A percentile compares a stretch with the other conserved stretches of the same genome.
phyloP scores from a whole-genome alignment of 2,797 vertebrate genomes.

The Hozukius guyotensis region DNA sequence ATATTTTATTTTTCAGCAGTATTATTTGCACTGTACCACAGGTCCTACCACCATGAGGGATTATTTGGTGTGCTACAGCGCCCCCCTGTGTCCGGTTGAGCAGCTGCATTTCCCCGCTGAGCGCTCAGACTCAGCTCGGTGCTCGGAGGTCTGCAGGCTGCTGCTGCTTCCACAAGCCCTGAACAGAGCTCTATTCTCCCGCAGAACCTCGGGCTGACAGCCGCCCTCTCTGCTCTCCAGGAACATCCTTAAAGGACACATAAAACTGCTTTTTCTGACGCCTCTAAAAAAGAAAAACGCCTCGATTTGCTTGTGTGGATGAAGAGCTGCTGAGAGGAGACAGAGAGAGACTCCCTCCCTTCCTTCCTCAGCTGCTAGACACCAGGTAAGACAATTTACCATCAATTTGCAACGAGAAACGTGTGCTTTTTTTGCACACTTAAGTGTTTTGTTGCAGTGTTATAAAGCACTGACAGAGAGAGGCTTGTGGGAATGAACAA shows the following conservation, averaged over 20 bases:
- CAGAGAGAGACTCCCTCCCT: slow-evolving; percentile 1
- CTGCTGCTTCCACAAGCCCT: slow-evolving; percentile 29
- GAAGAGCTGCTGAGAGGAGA: slow-evolving; percentile 29
- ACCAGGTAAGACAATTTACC: slow-evolving; percentile 62
- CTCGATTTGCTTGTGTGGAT: slow-evolving; percentile 1
- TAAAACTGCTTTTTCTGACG: slow-evolving; percentile 5
- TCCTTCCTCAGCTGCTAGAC: slow-evolving; percentile 22
- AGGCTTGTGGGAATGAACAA: neutral
- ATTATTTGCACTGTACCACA: neutral
- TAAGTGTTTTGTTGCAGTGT: slow-evolving; percentile 1
- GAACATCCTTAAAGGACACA: slow-evolving; percentile 42
- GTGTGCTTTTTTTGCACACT: slow-evolving; percentile 6
- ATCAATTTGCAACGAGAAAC: slow-evolving; percentile 8
- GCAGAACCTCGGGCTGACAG: slow-evolving; percentile 17
- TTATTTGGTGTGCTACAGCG: slow-evolving; percentile 45
- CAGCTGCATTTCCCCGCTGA: slow-evolving; percentile 54
- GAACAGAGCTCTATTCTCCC: slow-evolving; percentile 8
- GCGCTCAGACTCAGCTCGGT: slow-evolving; percentile 59
- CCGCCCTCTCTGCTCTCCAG: slow-evolving; percentile 27
- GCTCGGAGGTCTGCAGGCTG: slow-evolving; percentile 58
- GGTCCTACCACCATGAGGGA: neutral
- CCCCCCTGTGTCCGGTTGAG: slow-evolving; percentile 46
- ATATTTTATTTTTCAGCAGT: too few relatives aligned
- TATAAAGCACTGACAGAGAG: neutral
- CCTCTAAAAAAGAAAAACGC: neutral